These are phyloP conservation scores for Bombus pyrosoma DNA, from an alignment of 1,140 invertebrate species.

Conservation along the genomic window DNA sequence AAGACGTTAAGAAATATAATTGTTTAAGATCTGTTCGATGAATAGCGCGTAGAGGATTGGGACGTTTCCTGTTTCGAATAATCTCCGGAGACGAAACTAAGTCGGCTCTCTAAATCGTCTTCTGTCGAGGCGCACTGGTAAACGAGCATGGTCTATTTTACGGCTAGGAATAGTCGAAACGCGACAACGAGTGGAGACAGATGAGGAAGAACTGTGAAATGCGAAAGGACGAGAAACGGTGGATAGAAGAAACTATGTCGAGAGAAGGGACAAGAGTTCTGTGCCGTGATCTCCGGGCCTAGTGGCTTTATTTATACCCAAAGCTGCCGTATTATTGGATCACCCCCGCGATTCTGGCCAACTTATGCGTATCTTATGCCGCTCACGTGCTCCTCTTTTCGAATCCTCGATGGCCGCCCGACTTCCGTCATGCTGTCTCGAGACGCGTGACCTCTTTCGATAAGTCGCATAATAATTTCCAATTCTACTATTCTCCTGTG, in stretches of 20 bases:
- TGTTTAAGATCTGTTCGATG: not conserved
- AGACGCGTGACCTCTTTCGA: slow-evolving; percentile 14
- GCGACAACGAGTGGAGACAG: not conserved
- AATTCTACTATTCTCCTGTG: not conserved
- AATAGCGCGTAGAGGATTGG: not conserved
- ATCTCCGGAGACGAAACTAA: not conserved
- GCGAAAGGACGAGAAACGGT: slow-evolving; percentile 37
- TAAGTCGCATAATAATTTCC: not conserved
- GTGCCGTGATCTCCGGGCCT: slow-evolving; percentile 69
- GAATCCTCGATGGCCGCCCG: slow-evolving; percentile 42
- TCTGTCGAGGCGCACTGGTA: too few relatives aligned
- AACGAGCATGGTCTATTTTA: slow-evolving; percentile 34
- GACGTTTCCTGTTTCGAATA: not conserved
- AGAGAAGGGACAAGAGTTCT: slow-evolving; percentile 48
- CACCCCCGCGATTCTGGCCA: slow-evolving; percentile 70
- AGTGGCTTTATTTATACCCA: slow-evolving; percentile 77
- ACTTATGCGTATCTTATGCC: slow-evolving; percentile 66
- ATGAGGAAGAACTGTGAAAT: slow-evolving; percentile 8
- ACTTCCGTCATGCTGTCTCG: slow-evolving; percentile 43
- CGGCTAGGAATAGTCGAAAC: slow-evolving; percentile 20
- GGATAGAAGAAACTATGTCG: slow-evolving; percentile 37
- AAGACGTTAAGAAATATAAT: not conserved
- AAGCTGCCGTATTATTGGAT: slow-evolving; percentile 78
- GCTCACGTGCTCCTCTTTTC: slow-evolving; percentile 62
- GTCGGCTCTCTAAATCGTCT: not conserved